A percentile compares a stretch with the other conserved stretches of the same genome.
These are phyloP conservation scores for Temnothorax ravouxi DNA, from an alignment of 2,888 invertebrate genomes.

Conservation along the genomic window DNA sequence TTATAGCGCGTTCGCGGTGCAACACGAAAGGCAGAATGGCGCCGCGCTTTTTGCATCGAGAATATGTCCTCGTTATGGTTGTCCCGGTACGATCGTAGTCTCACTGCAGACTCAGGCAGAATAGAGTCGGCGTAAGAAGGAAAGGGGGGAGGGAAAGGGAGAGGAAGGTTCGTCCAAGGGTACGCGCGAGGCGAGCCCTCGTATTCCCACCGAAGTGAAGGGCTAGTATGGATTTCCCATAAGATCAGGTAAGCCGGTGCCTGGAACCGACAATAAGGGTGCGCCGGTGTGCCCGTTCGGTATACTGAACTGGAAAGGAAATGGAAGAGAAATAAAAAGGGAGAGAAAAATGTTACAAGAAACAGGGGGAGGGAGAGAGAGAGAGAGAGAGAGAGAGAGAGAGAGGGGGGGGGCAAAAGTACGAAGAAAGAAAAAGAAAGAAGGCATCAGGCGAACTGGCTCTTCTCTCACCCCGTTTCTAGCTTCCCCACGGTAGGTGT, in stretches of 20 bases:
- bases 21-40: conserved; percentile 39
- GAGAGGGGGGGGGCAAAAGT: not conserved
- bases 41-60: conserved; percentile 47
- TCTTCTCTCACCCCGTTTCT: conserved; percentile 75
- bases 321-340: conserved; percentile 30
- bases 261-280: conserved; percentile 84
- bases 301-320: conserved; percentile 58
- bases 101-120: conserved; percentile 31
- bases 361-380: not conserved
- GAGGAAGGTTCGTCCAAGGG: conserved; percentile 64
- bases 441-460: conserved; percentile 58
- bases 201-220: conserved; percentile 73
- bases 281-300: conserved; percentile 77
- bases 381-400: conserved; percentile 34
- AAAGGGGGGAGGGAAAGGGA: conserved; percentile 26
- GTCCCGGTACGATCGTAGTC: conserved; percentile 40
- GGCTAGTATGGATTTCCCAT: conserved; percentile 85
- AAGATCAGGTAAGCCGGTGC: conserved; percentile 84
- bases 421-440: conserved; percentile 27
- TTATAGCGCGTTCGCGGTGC: conserved; percentile 7
- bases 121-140: conserved; percentile 28
- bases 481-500: conserved; percentile 62
- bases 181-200: conserved; percentile 63
- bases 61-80: conserved; percentile 32
- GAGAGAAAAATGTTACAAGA: conserved; percentile 45